Percentiles rank a stretch among this genome's conserved stretches.
These are phyloP conservation scores for Phyto melanocephala DNA, from an alignment of 2,888 invertebrate species.

Conservation along the genomic window DNA sequence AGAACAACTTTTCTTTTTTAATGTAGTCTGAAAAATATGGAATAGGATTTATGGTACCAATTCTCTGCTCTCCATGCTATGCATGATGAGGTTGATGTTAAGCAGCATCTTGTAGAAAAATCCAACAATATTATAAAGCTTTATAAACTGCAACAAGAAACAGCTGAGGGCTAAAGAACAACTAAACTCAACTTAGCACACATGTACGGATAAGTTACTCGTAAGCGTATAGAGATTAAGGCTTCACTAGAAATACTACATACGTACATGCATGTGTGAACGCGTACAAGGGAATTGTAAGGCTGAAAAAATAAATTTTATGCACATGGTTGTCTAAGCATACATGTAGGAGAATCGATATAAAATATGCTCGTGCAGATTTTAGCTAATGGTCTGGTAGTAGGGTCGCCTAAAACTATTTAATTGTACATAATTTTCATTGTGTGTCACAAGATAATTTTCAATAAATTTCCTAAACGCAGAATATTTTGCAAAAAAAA, in stretches of 20 bases:
- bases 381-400: conserved; percentile 6
- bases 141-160: conserved; percentile 37
- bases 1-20: conserved; percentile 40
- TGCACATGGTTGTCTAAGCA: conserved; percentile 20
- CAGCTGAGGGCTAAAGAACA: conserved; percentile 49
- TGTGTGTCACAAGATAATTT: no score
- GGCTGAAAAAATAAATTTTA: conserved; percentile 27
- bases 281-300: neutral
- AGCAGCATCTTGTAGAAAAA: conserved; percentile 50
- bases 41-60: conserved; percentile 62
- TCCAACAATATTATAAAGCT: conserved; percentile 34
- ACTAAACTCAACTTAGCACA: conserved; percentile 33
- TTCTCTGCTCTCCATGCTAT: neutral
- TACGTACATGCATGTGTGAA: neutral
- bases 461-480: no score
- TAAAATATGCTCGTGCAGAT: conserved; percentile 54
- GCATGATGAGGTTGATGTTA: neutral
- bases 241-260: neutral
- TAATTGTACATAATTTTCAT: no score
- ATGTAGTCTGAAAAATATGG: conserved; percentile 48
- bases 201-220: neutral
- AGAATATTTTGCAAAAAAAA: no score
- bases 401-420: no score
- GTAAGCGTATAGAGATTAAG: conserved; percentile 31
- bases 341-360: conserved; percentile 11